Percentiles rank a stretch among this genome's conserved stretches.
Evolutionary conservation across 2,888 invertebrate genomes (phyloP).

Genomic region (Rapana venosa): DNA sequence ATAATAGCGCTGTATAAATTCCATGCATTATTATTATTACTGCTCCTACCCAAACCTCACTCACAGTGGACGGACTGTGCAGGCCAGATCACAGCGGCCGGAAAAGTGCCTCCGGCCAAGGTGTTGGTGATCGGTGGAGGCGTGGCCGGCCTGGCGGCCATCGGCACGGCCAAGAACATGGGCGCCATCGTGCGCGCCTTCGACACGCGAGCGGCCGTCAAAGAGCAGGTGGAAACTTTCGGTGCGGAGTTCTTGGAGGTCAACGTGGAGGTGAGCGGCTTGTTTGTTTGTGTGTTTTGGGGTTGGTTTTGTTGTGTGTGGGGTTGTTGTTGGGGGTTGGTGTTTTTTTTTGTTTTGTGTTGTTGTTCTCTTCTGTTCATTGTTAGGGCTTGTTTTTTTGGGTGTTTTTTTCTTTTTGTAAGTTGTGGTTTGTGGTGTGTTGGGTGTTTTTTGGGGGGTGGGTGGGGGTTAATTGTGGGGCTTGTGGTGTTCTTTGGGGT

Average conservation of each 20-base stretch:
- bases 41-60: too few species aligned
- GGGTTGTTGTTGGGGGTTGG: too few species aligned
- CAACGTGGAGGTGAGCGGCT: conserved; percentile 83
- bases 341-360: too few species aligned
- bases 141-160: conserved; percentile 91
- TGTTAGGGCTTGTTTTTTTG: too few species aligned
- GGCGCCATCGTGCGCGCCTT: conserved; percentile 93
- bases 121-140: conserved; percentile 93
- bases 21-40: too few species aligned
- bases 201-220: conserved; percentile 87
- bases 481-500: too few species aligned
- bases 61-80: too few species aligned
- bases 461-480: too few species aligned
- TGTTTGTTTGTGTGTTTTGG: not conserved
- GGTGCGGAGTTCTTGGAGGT: conserved; percentile 93
- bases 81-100: conserved; percentile 94
- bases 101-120: conserved; percentile 91
- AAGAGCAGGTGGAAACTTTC: conserved; percentile 86
- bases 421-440: not conserved
- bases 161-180: conserved; percentile 91
- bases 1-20: too few species aligned
- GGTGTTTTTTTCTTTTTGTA: too few species aligned
- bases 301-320: not conserved
- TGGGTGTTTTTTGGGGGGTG: not conserved
- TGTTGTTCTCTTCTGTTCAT: too few species aligned